Evolutionary conservation across 2,888 invertebrate genomes (phyloP).

Genomic region (Leucania comma): DNA sequence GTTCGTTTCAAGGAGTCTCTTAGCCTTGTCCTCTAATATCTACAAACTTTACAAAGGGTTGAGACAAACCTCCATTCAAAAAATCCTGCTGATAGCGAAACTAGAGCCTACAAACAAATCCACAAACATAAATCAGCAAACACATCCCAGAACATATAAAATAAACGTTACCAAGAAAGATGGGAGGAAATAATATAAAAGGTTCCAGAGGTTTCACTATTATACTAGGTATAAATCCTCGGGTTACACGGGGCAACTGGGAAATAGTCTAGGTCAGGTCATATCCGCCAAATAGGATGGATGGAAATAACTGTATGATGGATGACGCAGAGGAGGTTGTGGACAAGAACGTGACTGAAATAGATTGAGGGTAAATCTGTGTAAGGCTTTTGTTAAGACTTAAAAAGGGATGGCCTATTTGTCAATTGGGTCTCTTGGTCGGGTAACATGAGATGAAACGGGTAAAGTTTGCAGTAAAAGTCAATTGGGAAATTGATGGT

Average conservation of each 20-base stretch:
- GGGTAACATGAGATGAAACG: constrained; percentile 8
- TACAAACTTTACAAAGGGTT: background rate
- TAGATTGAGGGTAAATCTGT: constrained; percentile 34
- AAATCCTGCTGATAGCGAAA: constrained; percentile 13
- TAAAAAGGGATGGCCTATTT: constrained; percentile 30
- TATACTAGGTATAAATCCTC: constrained; percentile 44
- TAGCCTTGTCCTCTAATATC: no score
- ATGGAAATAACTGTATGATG: constrained; percentile 57
- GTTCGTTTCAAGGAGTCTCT: no score
- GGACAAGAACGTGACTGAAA: constrained; percentile 43
- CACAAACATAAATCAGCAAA: constrained; percentile 34
- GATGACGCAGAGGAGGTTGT: constrained; percentile 45
- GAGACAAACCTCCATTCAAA: background rate
- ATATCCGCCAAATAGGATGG: constrained; percentile 55
- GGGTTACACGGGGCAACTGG: constrained; percentile 33
- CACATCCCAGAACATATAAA: constrained; percentile 28
- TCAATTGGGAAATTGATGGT: constrained; percentile 16
- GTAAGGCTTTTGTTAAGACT: constrained; percentile 23
- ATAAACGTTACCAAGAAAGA: constrained; percentile 35
- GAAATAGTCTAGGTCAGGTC: constrained; percentile 55
- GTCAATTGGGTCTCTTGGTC: constrained; percentile 16
- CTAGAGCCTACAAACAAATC: constrained; percentile 10
- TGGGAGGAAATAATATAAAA: constrained; percentile 51
- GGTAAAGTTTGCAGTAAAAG: constrained; percentile 15
- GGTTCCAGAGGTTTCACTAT: constrained; percentile 38